A percentile compares a stretch with the other conserved stretches of the same genome.
Conservation (phyloP, 2,888 invertebrate genomes). For the Polymixis lichenea region DNA sequence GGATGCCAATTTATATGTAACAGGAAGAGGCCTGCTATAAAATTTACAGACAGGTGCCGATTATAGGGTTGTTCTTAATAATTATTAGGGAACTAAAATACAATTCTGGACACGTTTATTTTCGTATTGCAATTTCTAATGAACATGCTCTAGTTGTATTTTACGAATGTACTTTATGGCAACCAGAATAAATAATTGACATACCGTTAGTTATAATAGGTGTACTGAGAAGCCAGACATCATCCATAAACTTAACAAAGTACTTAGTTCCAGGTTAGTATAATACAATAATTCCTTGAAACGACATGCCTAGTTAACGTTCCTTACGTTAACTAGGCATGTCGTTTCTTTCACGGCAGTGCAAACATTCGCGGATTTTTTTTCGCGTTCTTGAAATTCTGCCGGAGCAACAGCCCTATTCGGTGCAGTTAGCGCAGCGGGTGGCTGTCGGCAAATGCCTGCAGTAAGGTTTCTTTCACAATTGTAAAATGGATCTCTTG, state of each 20-base stretch:
- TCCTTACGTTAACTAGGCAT: conserved; percentile 26
- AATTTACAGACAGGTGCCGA: conserved; percentile 26
- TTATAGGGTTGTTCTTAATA: conserved; percentile 18
- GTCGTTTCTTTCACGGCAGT: conserved; percentile 3
- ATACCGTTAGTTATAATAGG: conserved; percentile 10
- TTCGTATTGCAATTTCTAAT: neutral
- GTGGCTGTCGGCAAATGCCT: conserved; percentile 58
- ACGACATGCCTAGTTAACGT: no score
- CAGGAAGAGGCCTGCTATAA: conserved; percentile 32
- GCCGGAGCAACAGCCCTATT: conserved; percentile 43
- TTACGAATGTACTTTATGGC: neutral
- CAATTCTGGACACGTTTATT: neutral
- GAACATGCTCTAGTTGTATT: neutral
- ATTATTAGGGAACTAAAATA: conserved; percentile 3
- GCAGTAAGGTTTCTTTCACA: conserved; percentile 64
- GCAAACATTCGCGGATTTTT: conserved; percentile 19
- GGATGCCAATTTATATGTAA: conserved; percentile 39
- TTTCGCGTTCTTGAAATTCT: conserved; percentile 22
- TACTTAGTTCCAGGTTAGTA: conserved; percentile 43
- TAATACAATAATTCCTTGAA: conserved; percentile 38
- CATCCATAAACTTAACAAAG: conserved; percentile 36
- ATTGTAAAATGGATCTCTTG: conserved; percentile 63
- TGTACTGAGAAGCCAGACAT: conserved; percentile 31
- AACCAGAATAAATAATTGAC: conserved; percentile 20
- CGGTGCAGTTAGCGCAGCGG: conserved; percentile 56